Percentiles rank a stretch among this genome's conserved stretches.
These are phyloP conservation scores for Tarsius wallacei DNA, from an alignment of 2,797 vertebrate genomes.

Conservation along the genomic window DNA sequence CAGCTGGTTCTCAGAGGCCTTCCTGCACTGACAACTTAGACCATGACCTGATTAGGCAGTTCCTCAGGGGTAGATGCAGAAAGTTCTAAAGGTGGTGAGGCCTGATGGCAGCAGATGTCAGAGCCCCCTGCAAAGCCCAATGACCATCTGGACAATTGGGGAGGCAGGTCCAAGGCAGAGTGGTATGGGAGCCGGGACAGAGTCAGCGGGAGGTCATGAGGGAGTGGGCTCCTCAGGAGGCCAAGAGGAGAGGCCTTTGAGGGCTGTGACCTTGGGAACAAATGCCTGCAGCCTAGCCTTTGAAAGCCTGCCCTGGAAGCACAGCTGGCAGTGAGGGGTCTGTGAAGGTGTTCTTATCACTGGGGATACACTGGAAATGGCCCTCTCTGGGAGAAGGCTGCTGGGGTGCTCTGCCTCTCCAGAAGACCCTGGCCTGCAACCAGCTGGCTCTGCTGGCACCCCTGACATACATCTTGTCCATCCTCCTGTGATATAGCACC, in stretches of 20 bases:
- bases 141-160: not conserved
- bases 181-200: not conserved
- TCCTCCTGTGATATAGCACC: not conserved
- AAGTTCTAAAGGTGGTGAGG: not conserved
- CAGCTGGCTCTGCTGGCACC: not conserved
- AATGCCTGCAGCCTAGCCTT: not conserved
- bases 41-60: not conserved
- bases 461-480: not conserved
- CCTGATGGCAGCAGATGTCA: not conserved
- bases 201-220: not conserved
- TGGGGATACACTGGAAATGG: rapidly evolving
- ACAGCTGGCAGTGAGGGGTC: not conserved
- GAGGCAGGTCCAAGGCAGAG: not conserved
- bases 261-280: not conserved
- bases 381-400: not conserved
- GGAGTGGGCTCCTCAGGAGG: not conserved
- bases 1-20: not conserved
- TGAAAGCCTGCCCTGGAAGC: not conserved
- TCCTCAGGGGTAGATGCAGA: not conserved
- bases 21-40: not conserved
- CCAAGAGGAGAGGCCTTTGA: not conserved
- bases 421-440: not conserved
- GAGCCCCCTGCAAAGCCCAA: not conserved
- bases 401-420: not conserved
- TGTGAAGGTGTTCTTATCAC: no score